Conservation (phyloP, 2,113 vertebrate genomes). For the Alethe castanea region DNA sequence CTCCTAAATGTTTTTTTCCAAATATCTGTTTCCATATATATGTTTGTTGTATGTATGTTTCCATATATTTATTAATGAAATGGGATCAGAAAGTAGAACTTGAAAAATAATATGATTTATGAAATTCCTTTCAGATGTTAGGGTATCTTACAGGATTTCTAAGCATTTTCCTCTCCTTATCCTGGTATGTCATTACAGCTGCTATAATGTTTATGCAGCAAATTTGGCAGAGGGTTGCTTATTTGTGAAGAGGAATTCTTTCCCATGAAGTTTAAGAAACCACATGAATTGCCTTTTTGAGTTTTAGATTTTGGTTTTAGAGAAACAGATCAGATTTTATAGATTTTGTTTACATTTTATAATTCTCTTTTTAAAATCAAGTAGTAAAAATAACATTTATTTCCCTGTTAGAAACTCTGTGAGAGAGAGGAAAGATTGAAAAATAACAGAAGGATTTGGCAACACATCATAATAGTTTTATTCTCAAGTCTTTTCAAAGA, state of each 20-base stretch:
- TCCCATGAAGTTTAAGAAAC: background rate
- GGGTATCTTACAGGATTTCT: background rate
- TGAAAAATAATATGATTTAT: background rate
- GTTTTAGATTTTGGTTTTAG: background rate
- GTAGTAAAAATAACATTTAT: background rate
- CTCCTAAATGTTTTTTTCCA: background rate
- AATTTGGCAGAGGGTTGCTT: background rate
- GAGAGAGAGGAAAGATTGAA: background rate
- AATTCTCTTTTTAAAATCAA: background rate
- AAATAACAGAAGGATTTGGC: background rate
- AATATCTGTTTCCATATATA: background rate
- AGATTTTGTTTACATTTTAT: background rate
- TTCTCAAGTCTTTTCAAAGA: conserved; percentile 29
- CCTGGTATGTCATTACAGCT: background rate
- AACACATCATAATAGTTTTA: background rate
- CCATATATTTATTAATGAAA: background rate
- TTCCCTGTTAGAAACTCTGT: background rate
- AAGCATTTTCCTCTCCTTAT: background rate
- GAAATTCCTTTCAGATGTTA: background rate
- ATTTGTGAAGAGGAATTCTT: background rate
- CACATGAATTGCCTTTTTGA: background rate
- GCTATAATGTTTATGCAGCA: background rate
- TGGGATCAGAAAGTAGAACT: background rate
- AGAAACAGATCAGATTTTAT: background rate
- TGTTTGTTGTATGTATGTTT: background rate